Conservation (phyloP, 2,888 invertebrate species). For the Andrena trimmerana region DNA sequence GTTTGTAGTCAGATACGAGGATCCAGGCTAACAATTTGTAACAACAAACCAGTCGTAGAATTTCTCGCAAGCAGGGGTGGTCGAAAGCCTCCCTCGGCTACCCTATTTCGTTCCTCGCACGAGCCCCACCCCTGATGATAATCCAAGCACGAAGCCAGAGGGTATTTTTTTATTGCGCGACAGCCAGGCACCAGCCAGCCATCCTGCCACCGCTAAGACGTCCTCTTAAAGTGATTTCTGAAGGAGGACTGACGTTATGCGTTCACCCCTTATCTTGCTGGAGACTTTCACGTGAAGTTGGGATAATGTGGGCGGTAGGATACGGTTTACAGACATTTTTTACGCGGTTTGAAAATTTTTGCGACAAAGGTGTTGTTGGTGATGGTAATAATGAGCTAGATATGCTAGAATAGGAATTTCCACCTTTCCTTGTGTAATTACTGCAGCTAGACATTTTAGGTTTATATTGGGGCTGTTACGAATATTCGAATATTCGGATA, state of each 20-base stretch:
- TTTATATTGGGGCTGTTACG: too few species aligned
- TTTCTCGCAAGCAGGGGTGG: slow-evolving; percentile 67
- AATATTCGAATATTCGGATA: too few species aligned
- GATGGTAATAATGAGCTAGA: too few species aligned
- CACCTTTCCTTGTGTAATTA: too few species aligned
- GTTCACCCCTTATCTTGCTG: slow-evolving; percentile 24
- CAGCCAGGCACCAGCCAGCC: slow-evolving; percentile 60
- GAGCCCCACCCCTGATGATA: slow-evolving; percentile 70
- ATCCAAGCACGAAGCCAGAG: slow-evolving; percentile 76
- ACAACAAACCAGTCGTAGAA: slow-evolving; percentile 71
- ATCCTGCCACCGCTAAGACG: slow-evolving; percentile 57
- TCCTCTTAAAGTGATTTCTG: slow-evolving; percentile 75
- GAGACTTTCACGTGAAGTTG: slow-evolving; percentile 15
- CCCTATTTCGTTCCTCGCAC: slow-evolving; percentile 61
- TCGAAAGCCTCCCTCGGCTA: slow-evolving; percentile 57
- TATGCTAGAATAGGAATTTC: too few species aligned
- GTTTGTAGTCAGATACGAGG: slow-evolving; percentile 56
- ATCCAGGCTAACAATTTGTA: slow-evolving; percentile 75
- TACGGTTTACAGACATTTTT: too few species aligned
- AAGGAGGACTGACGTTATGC: slow-evolving; percentile 21
- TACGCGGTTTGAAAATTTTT: too few species aligned
- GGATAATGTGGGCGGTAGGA: too few species aligned
- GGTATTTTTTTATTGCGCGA: slow-evolving; percentile 71
- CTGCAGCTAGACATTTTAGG: too few species aligned
- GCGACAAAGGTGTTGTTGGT: too few species aligned